These are phyloP conservation scores for Takifugu rubripes DNA, from an alignment of 2,797 vertebrate genomes.

Conservation along the genomic window DNA sequence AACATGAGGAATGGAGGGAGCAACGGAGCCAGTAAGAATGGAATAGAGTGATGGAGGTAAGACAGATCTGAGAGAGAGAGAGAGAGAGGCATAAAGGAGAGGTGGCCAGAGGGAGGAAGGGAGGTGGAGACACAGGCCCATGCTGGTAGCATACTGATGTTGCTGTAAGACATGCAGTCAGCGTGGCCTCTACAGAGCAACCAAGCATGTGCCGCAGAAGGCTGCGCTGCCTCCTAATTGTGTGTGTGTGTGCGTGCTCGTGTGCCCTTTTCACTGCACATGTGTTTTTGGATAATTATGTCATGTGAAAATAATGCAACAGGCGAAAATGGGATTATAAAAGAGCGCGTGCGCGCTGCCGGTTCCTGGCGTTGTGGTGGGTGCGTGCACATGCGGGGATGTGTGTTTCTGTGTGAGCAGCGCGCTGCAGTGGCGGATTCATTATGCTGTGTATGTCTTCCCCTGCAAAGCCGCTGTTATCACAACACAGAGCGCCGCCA, in stretches of 20 bases:
- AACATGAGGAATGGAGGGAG: conserved; percentile 20
- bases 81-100: conserved; percentile 44
- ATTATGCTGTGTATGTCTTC: conserved; percentile 61
- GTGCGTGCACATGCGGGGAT: conserved; percentile 5
- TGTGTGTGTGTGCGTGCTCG: not conserved
- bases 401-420: conserved; percentile 4
- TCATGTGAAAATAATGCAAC: conserved; percentile 15
- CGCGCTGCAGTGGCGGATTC: conserved; percentile 50
- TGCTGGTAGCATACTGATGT: conserved; percentile 71
- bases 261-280: conserved; percentile 3
- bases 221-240: conserved; percentile 26
- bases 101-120: conserved; percentile 41
- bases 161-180: conserved; percentile 60
- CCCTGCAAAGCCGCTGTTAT: conserved; percentile 62
- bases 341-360: not conserved
- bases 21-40: conserved; percentile 20
- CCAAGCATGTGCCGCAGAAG: conserved; percentile 59
- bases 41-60: conserved; percentile 47
- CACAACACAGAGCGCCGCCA: conserved; percentile 49
- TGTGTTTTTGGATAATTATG: conserved; percentile 9
- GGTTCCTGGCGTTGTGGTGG: conserved; percentile 4
- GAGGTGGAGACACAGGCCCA: conserved; percentile 57
- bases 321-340: conserved; percentile 9
- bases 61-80: conserved; percentile 31
- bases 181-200: conserved; percentile 51